These are phyloP conservation scores for Halcyon senegalensis DNA, from an alignment of 2,113 vertebrate species.

Conservation along the genomic window DNA sequence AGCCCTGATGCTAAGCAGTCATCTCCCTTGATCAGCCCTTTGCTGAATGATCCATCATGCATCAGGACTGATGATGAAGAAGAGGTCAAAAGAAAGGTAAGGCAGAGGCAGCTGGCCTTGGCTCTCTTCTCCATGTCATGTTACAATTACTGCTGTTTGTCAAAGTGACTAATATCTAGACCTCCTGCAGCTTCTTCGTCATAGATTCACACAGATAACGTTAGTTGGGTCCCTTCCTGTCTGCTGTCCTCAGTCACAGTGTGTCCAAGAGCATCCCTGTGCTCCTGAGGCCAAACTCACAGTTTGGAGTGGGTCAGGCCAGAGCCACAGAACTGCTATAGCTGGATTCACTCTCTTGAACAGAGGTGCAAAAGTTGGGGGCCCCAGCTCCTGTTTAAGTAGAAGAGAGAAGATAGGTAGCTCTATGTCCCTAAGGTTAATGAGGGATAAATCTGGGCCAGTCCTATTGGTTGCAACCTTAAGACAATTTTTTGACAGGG, in stretches of 20 bases:
- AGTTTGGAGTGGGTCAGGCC: neutral
- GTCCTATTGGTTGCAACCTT: neutral
- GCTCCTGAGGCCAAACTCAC: neutral
- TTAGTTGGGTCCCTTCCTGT: neutral
- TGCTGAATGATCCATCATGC: slow-evolving; percentile 87
- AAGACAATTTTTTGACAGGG: neutral
- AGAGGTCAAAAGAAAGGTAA: slow-evolving; percentile 92
- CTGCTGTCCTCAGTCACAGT: neutral
- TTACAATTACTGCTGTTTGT: neutral
- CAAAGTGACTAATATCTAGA: neutral
- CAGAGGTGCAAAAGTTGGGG: neutral
- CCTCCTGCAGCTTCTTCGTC: neutral
- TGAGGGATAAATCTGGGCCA: neutral
- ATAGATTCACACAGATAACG: neutral
- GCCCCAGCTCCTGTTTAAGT: neutral
- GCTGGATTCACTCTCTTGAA: neutral
- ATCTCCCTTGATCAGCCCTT: slow-evolving; percentile 91
- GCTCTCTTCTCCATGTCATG: neutral
- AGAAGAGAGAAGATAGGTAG: neutral
- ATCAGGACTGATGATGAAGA: slow-evolving; percentile 92
- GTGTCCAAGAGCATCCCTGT: neutral
- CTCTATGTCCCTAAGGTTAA: neutral
- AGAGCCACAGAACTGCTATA: neutral
- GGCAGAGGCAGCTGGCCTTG: neutral
- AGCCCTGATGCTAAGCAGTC: slow-evolving; percentile 89